phyloP scores from a whole-genome alignment of 2,113 vertebrate species.

The Apeltes quadracus region DNA sequence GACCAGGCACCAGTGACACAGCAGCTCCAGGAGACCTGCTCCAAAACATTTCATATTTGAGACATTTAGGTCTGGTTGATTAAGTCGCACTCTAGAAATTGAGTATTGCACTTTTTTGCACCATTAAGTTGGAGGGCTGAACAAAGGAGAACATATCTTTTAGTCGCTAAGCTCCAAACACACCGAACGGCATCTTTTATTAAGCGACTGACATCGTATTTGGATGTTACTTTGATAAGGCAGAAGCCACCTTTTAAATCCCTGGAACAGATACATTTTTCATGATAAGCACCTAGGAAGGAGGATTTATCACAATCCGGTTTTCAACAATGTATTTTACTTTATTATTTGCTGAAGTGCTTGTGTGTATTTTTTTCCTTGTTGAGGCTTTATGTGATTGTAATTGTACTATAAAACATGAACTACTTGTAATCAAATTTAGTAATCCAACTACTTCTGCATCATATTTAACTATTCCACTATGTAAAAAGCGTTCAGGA shows the following conservation, averaged over 20 bases:
- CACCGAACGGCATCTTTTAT: background rate
- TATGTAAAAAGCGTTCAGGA: background rate
- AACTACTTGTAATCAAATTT: background rate
- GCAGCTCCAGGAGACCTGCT: conserved; percentile 29
- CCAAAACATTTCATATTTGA: no score
- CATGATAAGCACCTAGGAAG: background rate
- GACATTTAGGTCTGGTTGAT: background rate
- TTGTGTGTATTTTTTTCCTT: no score
- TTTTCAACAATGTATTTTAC: background rate
- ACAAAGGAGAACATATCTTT: background rate
- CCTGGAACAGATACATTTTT: background rate
- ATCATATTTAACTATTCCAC: background rate
- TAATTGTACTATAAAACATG: background rate
- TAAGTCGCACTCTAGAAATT: background rate
- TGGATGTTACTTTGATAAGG: background rate
- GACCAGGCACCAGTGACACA: conserved; percentile 45
- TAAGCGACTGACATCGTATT: no score
- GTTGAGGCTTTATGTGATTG: background rate
- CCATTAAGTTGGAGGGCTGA: background rate
- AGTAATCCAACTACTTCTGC: no score
- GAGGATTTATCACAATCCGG: background rate
- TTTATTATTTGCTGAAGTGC: background rate
- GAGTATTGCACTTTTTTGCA: background rate
- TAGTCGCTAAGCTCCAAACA: background rate
- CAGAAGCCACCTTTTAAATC: background rate